Evolutionary conservation across 2,888 invertebrate species (phyloP), one percentile per base, ranked within the genome.

Genomic region (Athalia cordata): DNA sequence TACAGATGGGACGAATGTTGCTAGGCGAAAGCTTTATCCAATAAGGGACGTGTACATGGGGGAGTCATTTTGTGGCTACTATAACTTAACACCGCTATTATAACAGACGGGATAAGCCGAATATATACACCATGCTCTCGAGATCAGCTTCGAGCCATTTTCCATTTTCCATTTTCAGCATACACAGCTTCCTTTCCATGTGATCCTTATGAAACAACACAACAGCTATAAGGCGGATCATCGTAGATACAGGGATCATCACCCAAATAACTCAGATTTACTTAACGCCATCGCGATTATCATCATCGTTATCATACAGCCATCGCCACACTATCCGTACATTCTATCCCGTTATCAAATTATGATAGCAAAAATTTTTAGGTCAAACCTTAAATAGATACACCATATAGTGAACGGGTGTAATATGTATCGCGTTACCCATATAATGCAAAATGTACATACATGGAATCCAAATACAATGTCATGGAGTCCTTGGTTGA

Each of bases 41-140:
- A 72, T 72, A 72, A 59, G 72, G 72, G 72, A 72, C 57, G 15
- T 72, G 57, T 47, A 59, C 72, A 57, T 72, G 59, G 57, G 72
- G 72, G 72, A 59, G 57, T 72, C 72, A 72, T 72, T 72, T 47
- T 29, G 72, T 59, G 72, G 72, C 72, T 59, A 59, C 72, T 72
- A 72, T 72, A 72, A 72, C 72, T 72, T 72, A 72, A 72, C 72
- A n/a, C 72, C 59, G 72, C 59, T 59, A 72, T 72, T 72, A 72
- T 72, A 72, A 59, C 72, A 72, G 72, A 47, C 55, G 59, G 72
- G 72, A 57, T 72, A 72, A 72, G 59, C 72, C 72, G 72, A 72
- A 72, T 59, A 72, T 29, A 29, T 59, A 59, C 59, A 55, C 47
- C 11, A 11, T 45, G 59, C 57, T 72, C 47, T 59, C 11, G 68